Evolutionary conservation across 2,797 vertebrate species (phyloP), one percentile per base, ranked within the genome.

Genomic region (Chrosomus eos): DNA sequence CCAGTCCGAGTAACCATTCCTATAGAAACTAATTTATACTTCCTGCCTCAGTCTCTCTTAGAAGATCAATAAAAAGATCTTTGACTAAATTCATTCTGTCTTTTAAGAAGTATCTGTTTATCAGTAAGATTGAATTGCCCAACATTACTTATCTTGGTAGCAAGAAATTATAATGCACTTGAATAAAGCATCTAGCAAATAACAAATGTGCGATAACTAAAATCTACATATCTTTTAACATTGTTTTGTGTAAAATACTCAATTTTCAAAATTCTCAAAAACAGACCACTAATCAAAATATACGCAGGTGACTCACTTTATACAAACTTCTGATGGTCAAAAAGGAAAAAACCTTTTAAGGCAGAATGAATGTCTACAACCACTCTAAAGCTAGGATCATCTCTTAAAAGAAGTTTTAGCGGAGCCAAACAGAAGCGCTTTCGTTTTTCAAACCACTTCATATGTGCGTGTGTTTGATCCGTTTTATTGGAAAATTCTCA

Each of bases 401-500:
- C 36, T 62, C 16, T 60, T 21, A 13, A 72, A 58, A n/a, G 2
- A 78, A 36, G 26, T 64, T 45, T 45, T 45, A 28, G 14, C 1
- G 2, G 13, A 74, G 33, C 26, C 2, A 58, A 26, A 26, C 40
- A 53, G 23, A 78, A 3, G 79, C 2, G 14, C 11, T 60, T 58
- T 60, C 36, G 31, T 60, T 78, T 84, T 26, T 33, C 36, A 77
- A 51, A 62, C 43, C 43, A 58, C 53, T 72, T 38, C 33, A 21
- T 16, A n/a, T 21, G 16, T 38, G 60, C 84, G 88, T 91, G 93
- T 90, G 89, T 94, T 95, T 95, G 90, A 94, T 88, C 90, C 82
- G 88, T 95, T 96, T 96, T 96, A 95, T 95, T 96, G 94, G 93
- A 95, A 95, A 96, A 94, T 90, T 87, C 90, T 94, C 92, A 94